phyloP scores from a whole-genome alignment of 2,113 vertebrate species.

The Etheostoma cragini region DNA sequence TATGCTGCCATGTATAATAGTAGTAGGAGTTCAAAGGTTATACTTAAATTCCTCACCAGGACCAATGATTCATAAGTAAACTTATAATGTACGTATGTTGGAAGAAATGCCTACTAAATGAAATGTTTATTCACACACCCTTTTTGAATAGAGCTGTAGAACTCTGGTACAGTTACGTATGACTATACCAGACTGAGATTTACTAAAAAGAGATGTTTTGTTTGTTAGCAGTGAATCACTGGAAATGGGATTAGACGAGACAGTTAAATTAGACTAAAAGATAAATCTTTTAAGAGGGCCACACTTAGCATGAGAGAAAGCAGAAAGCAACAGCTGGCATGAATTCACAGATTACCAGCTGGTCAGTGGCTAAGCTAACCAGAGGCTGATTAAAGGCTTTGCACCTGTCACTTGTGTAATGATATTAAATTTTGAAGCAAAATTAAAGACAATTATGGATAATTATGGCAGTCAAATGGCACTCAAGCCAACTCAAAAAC shows the following conservation, averaged over 20 bases:
- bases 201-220: conserved; percentile 23
- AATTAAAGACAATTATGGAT: conserved; percentile 78
- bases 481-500: conserved; percentile 23
- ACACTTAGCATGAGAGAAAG: conserved; percentile 52
- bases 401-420: conserved; percentile 80
- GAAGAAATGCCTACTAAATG: background rate
- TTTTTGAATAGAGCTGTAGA: background rate
- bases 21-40: background rate
- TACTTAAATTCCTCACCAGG: background rate
- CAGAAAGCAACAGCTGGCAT: conserved; percentile 60
- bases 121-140: background rate
- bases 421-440: conserved; percentile 69
- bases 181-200: conserved; percentile 13
- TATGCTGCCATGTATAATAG: background rate
- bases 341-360: conserved; percentile 68
- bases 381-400: conserved; percentile 80
- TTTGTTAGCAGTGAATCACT: conserved; percentile 42
- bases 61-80: background rate
- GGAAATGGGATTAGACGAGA: conserved; percentile 44
- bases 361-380: conserved; percentile 59
- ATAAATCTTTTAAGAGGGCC: conserved; percentile 51
- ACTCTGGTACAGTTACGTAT: background rate
- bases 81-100: background rate
- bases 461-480: conserved; percentile 57
- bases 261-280: conserved; percentile 54